phyloP scores from a whole-genome alignment of 2,113 vertebrate species.

The Dendropsophus ebraccatus region DNA sequence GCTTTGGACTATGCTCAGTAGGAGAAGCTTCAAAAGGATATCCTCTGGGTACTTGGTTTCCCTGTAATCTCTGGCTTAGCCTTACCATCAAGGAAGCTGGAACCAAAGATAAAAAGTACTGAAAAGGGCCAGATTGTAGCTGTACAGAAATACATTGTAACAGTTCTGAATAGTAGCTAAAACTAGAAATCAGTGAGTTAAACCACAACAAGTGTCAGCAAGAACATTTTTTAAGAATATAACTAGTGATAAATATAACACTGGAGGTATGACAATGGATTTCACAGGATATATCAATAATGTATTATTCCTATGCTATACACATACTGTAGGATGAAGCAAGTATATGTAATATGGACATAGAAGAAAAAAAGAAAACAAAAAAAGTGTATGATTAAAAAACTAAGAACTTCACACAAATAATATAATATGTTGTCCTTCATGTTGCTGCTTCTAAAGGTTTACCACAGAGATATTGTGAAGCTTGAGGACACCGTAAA shows the following conservation, averaged over 20 bases:
- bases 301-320: neutral
- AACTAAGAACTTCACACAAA: no score
- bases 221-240: neutral
- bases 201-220: neutral
- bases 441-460: no score
- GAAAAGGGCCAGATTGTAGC: neutral
- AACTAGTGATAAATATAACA: no score
- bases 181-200: neutral
- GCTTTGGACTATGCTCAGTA: neutral
- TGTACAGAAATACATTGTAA: neutral
- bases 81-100: neutral
- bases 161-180: neutral
- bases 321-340: no score
- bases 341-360: neutral
- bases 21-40: neutral
- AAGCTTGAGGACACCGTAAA: no score
- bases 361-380: neutral
- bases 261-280: neutral
- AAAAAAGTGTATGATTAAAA: neutral
- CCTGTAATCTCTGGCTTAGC: neutral
- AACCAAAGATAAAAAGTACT: neutral
- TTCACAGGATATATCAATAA: neutral
- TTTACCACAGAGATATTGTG: no score
- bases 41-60: neutral
- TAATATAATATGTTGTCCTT: no score